Conservation (phyloP, 1,140 invertebrate genomes). For the Babylonia areolata region DNA sequence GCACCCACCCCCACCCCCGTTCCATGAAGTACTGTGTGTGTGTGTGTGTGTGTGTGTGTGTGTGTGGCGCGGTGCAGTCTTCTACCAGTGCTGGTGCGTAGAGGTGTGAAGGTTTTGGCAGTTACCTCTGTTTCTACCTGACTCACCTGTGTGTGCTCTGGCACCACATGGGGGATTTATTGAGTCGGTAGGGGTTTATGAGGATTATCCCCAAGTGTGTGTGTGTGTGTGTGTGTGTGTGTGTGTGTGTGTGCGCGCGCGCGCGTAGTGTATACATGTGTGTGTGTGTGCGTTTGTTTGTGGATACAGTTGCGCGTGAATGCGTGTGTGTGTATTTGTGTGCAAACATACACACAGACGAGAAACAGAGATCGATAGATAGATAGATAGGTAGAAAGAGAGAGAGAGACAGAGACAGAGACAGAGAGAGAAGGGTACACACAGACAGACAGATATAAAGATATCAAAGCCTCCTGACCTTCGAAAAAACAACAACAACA, state of each 20-base stretch:
- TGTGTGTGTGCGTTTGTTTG: not conserved
- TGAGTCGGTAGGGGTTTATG: no score
- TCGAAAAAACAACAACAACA: not conserved
- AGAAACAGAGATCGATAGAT: not conserved
- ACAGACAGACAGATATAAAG: not conserved
- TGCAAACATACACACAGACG: not conserved
- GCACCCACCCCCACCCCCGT: no score
- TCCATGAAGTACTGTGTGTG: no score
- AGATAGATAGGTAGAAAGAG: not conserved
- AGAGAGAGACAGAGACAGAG: constrained; percentile 16
- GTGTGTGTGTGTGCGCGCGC: not conserved
- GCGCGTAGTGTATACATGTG: not conserved
- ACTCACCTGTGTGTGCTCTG: no score
- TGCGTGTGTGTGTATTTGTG: not conserved
- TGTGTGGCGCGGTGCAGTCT: no score
- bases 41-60: no score
- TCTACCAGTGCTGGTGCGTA: no score
- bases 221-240: not conserved
- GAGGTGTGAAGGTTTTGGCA: no score
- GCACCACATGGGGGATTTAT: no score
- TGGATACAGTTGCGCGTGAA: not conserved
- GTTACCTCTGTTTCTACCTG: no score
- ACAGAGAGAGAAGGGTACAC: not conserved
- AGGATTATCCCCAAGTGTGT: not conserved
- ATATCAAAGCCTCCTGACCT: not conserved